A percentile compares a stretch with the other conserved stretches of the same genome.
phyloP scores from a whole-genome alignment of 2,797 vertebrate species.

The Etheostoma perlongum region DNA sequence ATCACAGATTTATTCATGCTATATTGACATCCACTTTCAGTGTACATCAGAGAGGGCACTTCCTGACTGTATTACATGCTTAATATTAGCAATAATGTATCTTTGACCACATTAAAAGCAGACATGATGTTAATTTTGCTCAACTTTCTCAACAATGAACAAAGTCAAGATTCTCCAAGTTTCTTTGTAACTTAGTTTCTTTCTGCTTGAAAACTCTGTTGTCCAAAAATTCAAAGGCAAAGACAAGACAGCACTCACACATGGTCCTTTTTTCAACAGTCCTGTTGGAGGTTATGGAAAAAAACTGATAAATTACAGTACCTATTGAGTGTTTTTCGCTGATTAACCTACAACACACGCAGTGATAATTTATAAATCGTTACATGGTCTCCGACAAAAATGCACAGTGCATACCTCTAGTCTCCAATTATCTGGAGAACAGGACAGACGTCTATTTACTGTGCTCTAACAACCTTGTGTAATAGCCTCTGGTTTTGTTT shows the following conservation, averaged over 20 bases:
- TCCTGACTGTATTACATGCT: neutral
- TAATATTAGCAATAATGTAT: neutral
- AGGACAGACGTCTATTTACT: constrained; percentile 35
- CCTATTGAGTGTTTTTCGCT: neutral
- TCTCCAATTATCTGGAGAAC: constrained; percentile 49
- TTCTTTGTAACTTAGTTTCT: neutral
- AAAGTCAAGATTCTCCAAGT: neutral
- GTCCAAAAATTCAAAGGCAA: neutral
- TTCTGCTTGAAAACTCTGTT: neutral
- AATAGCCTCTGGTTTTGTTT: constrained; percentile 63
- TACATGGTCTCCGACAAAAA: constrained; percentile 10
- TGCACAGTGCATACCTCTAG: constrained; percentile 37
- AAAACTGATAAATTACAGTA: neutral
- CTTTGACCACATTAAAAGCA: neutral
- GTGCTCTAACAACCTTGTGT: constrained; percentile 45
- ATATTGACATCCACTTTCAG: too few species aligned
- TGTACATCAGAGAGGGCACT: neutral
- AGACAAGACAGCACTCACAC: neutral
- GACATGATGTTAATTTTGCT: neutral
- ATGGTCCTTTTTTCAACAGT: neutral
- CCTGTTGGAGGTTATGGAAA: neutral
- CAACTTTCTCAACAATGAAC: neutral
- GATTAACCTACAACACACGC: neutral
- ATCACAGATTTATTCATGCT: too few species aligned
- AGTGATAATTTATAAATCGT: neutral